These are phyloP conservation scores for Leptopilina myrica DNA, from an alignment of 2,888 invertebrate species.

Conservation along the genomic window DNA sequence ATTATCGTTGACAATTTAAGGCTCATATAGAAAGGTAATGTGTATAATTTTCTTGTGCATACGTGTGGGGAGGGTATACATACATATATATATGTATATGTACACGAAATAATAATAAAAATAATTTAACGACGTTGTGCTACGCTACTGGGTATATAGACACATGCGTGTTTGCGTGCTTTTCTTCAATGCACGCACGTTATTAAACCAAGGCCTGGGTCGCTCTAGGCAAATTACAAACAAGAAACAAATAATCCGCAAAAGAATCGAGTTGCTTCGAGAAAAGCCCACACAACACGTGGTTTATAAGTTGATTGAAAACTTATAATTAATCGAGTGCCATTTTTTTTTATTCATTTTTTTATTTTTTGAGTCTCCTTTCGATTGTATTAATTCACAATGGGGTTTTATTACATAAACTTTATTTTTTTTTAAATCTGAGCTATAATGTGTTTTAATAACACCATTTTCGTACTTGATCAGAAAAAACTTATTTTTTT, in stretches of 20 bases:
- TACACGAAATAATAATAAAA: slow-evolving; percentile 27
- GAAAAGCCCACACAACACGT: slow-evolving; percentile 31
- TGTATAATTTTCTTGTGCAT: slow-evolving; percentile 28
- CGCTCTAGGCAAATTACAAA: slow-evolving; percentile 33
- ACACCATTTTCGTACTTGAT: no score
- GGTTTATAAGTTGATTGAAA: slow-evolving; percentile 11
- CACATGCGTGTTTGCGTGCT: slow-evolving; percentile 21
- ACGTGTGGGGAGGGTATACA: background rate
- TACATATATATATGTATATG: background rate
- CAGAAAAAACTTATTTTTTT: no score
- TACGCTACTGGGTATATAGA: slow-evolving; percentile 14
- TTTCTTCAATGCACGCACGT: slow-evolving; percentile 26
- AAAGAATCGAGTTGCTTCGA: slow-evolving; percentile 23
- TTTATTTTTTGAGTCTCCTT: no score
- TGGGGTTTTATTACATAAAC: no score
- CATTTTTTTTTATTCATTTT: background rate
- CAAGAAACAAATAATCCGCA: slow-evolving; percentile 13
- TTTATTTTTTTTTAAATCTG: no score
- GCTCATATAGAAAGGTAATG: slow-evolving; percentile 32
- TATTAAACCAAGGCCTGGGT: slow-evolving; percentile 18
- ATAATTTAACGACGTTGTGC: slow-evolving; percentile 18
- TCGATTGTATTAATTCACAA: no score
- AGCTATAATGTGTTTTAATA: no score
- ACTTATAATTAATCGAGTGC: slow-evolving; percentile 19
- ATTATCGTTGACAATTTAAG: slow-evolving; percentile 37